Evolutionary conservation across 2,113 vertebrate species (phyloP), one percentile per base, ranked within the genome.

Genomic region (Forbesichthys agassizii): DNA sequence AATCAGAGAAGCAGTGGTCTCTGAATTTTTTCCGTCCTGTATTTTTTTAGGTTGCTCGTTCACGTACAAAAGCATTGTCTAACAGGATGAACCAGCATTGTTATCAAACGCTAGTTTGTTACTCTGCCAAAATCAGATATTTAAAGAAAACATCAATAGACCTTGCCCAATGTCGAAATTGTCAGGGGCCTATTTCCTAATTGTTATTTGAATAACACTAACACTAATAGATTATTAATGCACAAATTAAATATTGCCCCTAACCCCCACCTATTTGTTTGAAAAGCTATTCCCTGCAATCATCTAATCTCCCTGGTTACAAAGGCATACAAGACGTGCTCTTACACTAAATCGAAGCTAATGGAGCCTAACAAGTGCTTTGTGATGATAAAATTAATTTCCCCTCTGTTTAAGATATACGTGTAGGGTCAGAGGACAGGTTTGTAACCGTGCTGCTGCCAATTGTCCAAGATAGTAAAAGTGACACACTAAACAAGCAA

Each of bases 141-240:
- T 1, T 56, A 20, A 56, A 67, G 10, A 73, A 55, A 79, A 18
- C n/a, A 65, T 58, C 18, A 27, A 48, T 72, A 16, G 4, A 74
- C 63, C 68, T 62, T 61, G 71, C 54, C 27, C 52, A 66, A 86
- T 33, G 69, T 85, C 86, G 86, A 11, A 12, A 72, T 77, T 78
- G 87, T 68, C 64, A 48, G 11, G 81, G 87, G 69, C 64, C 51
- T 10, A 54, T 87, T 85, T 87, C 74, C 67, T 85, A 88, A 89
- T 84, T 81, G 81, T 79, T 64, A 79, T 83, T 76, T 90, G 90
- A 90, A 89, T 88, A 91, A 91, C 81, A 84, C 64, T 71, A 81
- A 78, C 77, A 80, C 79, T 83, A 85, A 86, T 90, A 88, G 87
- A 91, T 91, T 91, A 87, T 88, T 91, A 88, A 91, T 91, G 79